Conservation (phyloP, 1,140 invertebrate genomes). For the Cryptotermes secundus region DNA sequence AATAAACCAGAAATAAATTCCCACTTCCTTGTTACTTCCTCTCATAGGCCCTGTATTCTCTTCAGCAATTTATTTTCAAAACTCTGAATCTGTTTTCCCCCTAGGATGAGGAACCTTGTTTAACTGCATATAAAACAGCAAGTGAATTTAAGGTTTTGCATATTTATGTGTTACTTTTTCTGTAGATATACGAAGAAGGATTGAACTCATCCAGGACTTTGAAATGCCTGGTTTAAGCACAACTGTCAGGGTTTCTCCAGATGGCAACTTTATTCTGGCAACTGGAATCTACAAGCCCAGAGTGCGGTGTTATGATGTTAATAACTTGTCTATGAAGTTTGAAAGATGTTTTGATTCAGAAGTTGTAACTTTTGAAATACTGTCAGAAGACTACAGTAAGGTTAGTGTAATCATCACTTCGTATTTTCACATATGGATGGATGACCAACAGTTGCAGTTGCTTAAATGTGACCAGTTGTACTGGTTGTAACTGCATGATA, state of each 20-base stretch:
- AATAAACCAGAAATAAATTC: too few species aligned
- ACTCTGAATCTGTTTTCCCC: too few species aligned
- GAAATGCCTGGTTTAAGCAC: conserved; percentile 96
- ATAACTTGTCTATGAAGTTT: conserved; percentile 96
- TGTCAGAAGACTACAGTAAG: conserved; percentile 89
- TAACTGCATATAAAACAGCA: too few species aligned
- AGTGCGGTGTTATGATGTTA: conserved; percentile 94
- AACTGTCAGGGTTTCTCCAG: conserved; percentile 80
- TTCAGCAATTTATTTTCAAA: too few species aligned
- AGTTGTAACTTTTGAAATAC: conserved; percentile 81
- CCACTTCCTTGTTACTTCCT: too few species aligned
- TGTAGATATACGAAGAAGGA: conserved; percentile 77
- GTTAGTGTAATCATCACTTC: conserved; percentile 50
- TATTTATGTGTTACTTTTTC: conserved; percentile 27
- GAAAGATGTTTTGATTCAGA: conserved; percentile 97
- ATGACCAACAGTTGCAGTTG: too few species aligned
- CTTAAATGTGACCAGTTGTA: background rate
- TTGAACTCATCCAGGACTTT: conserved; percentile 98
- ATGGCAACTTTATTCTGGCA: conserved; percentile 90
- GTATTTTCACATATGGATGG: background rate
- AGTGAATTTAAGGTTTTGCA: too few species aligned
- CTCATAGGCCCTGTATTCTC: too few species aligned
- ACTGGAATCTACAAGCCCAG: conserved; percentile 97
- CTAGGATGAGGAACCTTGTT: too few species aligned
- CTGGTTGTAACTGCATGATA: background rate